These are phyloP conservation scores for Stomatorhinus walkeri DNA, from an alignment of 2,797 vertebrate genomes.

Conservation along the genomic window DNA sequence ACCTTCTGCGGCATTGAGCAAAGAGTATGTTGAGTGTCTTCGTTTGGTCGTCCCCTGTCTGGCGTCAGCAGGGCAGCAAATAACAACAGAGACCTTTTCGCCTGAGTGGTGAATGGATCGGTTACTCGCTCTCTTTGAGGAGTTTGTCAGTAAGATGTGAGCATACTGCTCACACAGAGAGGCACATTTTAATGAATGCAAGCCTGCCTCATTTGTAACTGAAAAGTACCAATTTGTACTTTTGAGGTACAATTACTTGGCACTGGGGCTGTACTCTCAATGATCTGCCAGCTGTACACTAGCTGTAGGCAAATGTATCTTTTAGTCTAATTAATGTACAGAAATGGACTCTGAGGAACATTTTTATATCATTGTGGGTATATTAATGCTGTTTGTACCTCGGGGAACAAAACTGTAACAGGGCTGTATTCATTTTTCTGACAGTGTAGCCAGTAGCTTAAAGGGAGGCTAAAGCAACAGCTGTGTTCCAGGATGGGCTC, in stretches of 20 bases:
- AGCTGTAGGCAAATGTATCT: neutral
- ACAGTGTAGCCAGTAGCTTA: neutral
- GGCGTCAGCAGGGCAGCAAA: neutral
- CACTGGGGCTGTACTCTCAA: neutral
- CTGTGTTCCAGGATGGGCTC: neutral
- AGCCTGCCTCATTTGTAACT: neutral
- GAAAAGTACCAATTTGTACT: neutral
- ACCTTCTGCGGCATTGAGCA: neutral
- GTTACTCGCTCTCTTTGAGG: neutral
- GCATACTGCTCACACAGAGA: neutral
- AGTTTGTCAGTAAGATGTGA: neutral
- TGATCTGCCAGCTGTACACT: neutral
- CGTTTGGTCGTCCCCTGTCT: neutral
- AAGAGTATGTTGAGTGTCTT: neutral
- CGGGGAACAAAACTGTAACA: neutral
- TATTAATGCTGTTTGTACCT: neutral
- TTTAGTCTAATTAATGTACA: neutral
- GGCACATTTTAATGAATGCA: neutral
- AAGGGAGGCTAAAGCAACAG: neutral
- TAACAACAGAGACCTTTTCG: neutral
- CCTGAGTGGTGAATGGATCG: neutral
- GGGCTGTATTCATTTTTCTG: neutral
- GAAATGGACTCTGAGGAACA: neutral
- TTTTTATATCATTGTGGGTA: neutral
- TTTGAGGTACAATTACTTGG: neutral